Base-by-base conservation (phyloP, 2,888 invertebrate genomes). In the Caenorhabditis uteleia region DNA sequence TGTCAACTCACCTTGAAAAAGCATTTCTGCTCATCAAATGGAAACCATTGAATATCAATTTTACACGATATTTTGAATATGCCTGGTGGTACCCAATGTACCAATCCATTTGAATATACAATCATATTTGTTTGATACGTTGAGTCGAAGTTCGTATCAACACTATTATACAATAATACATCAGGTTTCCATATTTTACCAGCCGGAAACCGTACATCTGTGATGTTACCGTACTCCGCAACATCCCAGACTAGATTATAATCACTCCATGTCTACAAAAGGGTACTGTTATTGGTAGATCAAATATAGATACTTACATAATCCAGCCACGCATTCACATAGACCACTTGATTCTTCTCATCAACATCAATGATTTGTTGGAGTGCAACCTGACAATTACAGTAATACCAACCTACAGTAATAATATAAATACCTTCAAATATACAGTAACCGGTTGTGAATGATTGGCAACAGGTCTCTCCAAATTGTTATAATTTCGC, bases 61-160 rank as follows among this genome's bases (percentile, higher is more conserved):
- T 94, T 93, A 88, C 95, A 97, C 79, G 70, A 72, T 31, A 80
- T 77, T 43, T 82, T 80, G 67, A 82, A 82, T 6, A 82, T 82
- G 38, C 82, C 82, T 51, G 97, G 97, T 77, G 97, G 97, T 82
- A 98, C 91, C 89, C 95, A 97, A 76, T 92, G 88, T 85, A 95
- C 94, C 79, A 91, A 91, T 76, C 97, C 97, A 86, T 93, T 92
- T 87, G 91, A 90, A 78, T 91, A 89, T 74, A 97, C 94, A 33
- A 86, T 82, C 48, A 86, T 84, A 64, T 86, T 87, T 1, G 85
- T 84, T 3, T 84, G 85, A 75, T 82, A 87, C 0, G 86, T 86
- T 7, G 84, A 84, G 70, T 86, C 86, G 62, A 87, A 86, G 44
- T 83, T 84, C 23, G 85, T 84, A 71, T 86, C 86, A 7, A 86